phyloP scores from a whole-genome alignment of 2,888 invertebrate genomes.

The Lasioglossum villosulum region DNA sequence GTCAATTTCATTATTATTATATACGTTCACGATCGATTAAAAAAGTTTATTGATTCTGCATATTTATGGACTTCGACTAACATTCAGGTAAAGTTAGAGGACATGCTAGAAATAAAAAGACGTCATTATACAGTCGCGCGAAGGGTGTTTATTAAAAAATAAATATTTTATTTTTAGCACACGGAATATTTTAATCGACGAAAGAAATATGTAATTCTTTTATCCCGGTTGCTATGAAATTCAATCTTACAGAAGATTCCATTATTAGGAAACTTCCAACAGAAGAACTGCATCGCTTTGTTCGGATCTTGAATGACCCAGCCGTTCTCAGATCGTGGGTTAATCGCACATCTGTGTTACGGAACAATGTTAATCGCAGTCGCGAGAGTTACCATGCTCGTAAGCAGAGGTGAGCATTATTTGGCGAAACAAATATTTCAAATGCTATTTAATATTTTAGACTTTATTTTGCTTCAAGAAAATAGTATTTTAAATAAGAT shows the following conservation, averaged over 20 bases:
- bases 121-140: no score
- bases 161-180: no score
- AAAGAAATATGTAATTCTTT: no score
- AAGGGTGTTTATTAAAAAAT: no score
- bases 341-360: conserved; percentile 28
- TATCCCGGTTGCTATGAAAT: no score
- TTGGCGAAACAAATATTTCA: no score
- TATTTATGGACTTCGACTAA: not conserved
- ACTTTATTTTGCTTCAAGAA: no score
- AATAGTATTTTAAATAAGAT: no score
- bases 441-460: no score
- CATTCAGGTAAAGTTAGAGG: not conserved
- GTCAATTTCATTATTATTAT: not conserved
- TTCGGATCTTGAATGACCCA: not conserved
- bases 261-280: not conserved
- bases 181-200: no score
- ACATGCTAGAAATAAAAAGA: not conserved
- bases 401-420: no score
- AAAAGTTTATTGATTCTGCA: not conserved
- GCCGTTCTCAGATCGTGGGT: conserved; percentile 15
- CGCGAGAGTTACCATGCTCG: conserved; percentile 17
- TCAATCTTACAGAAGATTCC: not conserved
- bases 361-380: not conserved
- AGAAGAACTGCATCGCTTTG: not conserved
- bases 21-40: not conserved